phyloP scores from a whole-genome alignment of 2,888 invertebrate genomes.

The Mellilla xanthometata region DNA sequence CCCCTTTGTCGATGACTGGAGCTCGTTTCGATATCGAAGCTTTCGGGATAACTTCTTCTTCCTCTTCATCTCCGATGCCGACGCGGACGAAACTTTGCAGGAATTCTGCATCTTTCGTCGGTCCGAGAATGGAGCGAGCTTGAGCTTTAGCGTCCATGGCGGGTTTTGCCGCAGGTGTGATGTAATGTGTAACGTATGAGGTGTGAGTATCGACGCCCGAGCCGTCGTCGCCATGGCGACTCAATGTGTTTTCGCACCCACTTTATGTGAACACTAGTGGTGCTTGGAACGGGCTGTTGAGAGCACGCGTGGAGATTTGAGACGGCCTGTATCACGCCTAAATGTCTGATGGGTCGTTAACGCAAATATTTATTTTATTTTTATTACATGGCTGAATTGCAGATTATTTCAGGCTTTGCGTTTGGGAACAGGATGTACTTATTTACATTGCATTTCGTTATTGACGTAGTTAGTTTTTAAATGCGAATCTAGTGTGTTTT shows the following conservation, averaged over 20 bases:
- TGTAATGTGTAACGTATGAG: constrained; percentile 62
- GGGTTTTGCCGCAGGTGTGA: constrained; percentile 26
- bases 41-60: constrained; percentile 67
- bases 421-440: too few relatives aligned
- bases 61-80: constrained; percentile 83
- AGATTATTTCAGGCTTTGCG: too few relatives aligned
- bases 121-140: constrained; percentile 84
- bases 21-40: constrained; percentile 71
- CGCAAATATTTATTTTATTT: too few relatives aligned
- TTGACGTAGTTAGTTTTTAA: too few relatives aligned
- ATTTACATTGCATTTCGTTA: too few relatives aligned
- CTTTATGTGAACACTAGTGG: constrained; percentile 49
- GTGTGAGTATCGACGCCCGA: constrained; percentile 70
- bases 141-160: constrained; percentile 67
- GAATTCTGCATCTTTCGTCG: constrained; percentile 88
- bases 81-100: constrained; percentile 91
- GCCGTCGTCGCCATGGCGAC: constrained; percentile 72
- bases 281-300: constrained; percentile 29
- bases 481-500: too few relatives aligned
- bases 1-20: constrained; percentile 52
- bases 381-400: too few relatives aligned
- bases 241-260: constrained; percentile 70
- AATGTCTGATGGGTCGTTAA: too few relatives aligned
- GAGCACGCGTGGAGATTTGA: constrained; percentile 31
- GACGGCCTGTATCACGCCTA: background rate